Evolutionary conservation across 2,797 vertebrate genomes (phyloP), one percentile per base, ranked within the genome.

Genomic region (Crocodylus rhombifer): DNA sequence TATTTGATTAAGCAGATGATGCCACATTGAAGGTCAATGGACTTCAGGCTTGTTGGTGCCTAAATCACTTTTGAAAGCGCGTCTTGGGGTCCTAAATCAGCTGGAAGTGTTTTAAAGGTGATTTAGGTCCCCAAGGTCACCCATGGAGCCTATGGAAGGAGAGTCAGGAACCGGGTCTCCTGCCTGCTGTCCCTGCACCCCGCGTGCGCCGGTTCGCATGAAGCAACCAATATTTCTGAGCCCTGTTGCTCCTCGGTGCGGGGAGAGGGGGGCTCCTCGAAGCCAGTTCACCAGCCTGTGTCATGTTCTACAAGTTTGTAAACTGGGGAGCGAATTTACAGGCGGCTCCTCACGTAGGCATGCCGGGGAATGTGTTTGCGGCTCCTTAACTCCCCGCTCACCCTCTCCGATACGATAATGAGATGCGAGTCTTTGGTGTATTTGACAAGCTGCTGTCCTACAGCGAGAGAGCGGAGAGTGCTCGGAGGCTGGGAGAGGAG

Each of bases 381-480:
- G 84, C 83, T 91, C 89, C 93, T 84, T 67, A 10, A 82, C 82
- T 96, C 92, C 82, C 88, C 16, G 2, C 87, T 93, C 30, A 16
- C 63, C 89, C 93, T 89, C 90, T 91, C 69, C 74, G 96, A 89
- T 94, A 91, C 94, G 93, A 95, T 97, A 97, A 97, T 97, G 96
- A 98, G 96, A 97, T 95, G 93, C 93, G 21, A 95, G 88, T 4
- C 92, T 97, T 89, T 30, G 26, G 91, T 89, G 93, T 97, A 94
- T 95, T 93, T 97, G 97, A 97, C 96, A 97, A 97, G 96, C 96
- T 95, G 93, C 95, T 95, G 88, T 96, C 93, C 97, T 97, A 86
- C 91, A 95, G 95, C 71, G 77, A 33, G 25, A 23, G 33, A 94
- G 91, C 90, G 9, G 94, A 78, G 96, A 95, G 95, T 21, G 92